Conservation (phyloP, 2,888 invertebrate genomes). For the Deroplatys truncata region DNA sequence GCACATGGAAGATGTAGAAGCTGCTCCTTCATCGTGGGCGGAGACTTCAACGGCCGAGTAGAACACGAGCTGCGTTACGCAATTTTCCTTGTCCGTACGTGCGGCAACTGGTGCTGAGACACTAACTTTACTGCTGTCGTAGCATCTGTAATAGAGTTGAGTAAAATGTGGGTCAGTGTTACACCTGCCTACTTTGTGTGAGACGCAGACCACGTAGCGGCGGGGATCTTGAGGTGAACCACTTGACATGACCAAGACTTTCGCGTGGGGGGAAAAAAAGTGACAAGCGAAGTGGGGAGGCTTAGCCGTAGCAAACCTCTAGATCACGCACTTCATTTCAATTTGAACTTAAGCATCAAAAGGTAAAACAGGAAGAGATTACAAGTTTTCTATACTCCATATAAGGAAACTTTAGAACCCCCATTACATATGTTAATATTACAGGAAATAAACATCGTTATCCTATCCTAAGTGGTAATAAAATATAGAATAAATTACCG, state of each 20-base stretch:
- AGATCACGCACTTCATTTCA: no score
- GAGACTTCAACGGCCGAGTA: background rate
- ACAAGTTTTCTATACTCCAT: no score
- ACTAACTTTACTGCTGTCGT: background rate
- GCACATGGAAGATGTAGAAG: background rate
- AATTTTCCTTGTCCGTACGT: background rate
- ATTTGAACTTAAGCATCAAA: no score
- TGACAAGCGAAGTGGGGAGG: background rate
- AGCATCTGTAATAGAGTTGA: background rate
- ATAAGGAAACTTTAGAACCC: no score
- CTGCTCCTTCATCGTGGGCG: background rate
- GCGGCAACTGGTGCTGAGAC: background rate
- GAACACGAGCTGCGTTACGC: background rate
- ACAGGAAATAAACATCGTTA: no score
- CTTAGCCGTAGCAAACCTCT: no score
- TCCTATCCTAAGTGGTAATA: no score
- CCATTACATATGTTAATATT: no score
- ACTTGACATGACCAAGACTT: background rate
- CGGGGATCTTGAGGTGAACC: background rate
- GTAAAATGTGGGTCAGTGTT: slow-evolving; percentile 16
- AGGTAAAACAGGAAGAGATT: no score
- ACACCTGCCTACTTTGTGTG: slow-evolving; percentile 7
- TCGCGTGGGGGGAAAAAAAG: background rate
- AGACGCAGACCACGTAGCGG: background rate
- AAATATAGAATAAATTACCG: no score